phyloP scores from a whole-genome alignment of 1,140 invertebrate species.

The Leptinotarsa lineolata region DNA sequence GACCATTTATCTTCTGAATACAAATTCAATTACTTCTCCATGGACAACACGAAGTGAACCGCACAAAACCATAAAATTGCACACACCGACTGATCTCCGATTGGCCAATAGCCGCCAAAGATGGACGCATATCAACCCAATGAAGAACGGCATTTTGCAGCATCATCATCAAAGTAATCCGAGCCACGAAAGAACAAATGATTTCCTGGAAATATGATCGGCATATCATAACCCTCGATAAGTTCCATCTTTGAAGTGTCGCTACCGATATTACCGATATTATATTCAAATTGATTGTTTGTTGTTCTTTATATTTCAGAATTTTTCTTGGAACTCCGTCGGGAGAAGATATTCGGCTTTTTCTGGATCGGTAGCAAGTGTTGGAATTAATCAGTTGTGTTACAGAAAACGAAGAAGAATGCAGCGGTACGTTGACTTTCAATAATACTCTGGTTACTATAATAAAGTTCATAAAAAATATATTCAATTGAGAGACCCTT shows the following conservation, averaged over 20 bases:
- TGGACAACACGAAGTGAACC: not conserved
- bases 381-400: slow-evolving; percentile 3
- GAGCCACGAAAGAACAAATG: slow-evolving; percentile 2
- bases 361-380: not conserved
- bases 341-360: not conserved
- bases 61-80: slow-evolving; percentile 8
- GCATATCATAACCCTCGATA: slow-evolving; percentile 8
- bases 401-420: slow-evolving; percentile 1
- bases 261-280: slow-evolving; percentile 6
- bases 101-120: not conserved
- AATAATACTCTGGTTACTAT: not conserved
- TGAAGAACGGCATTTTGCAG: slow-evolving; percentile 2
- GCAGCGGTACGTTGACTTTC: not conserved
- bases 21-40: not conserved
- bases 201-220: slow-evolving; percentile 1
- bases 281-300: slow-evolving; percentile 7
- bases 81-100: not conserved
- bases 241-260: not conserved
- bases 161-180: slow-evolving; percentile 6
- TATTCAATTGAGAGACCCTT: no score
- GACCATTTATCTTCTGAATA: not conserved
- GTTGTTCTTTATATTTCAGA: slow-evolving; percentile 3
- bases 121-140: slow-evolving; percentile 8
- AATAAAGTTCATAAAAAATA: no score
- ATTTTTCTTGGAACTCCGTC: not conserved